These are phyloP conservation scores for Choristoneura fumiferana DNA, from an alignment of 1,140 invertebrate genomes.

Conservation along the genomic window DNA sequence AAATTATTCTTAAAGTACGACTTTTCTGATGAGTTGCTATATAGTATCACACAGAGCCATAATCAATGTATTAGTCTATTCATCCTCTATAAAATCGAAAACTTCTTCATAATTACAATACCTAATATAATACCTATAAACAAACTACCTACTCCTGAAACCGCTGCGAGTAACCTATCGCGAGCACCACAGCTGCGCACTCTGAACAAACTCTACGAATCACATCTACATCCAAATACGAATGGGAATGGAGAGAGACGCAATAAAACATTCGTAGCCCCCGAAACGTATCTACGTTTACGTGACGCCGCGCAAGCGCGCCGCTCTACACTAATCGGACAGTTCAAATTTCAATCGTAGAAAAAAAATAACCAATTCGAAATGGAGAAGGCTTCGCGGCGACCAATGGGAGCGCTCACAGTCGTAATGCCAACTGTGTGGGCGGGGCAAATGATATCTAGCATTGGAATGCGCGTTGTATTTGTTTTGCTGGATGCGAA, in stretches of 20 bases:
- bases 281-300: slow-evolving; percentile 70
- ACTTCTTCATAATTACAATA: background rate
- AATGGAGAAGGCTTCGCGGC: slow-evolving; percentile 72
- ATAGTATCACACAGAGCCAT: too few species aligned
- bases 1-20: too few species aligned
- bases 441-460: slow-evolving; percentile 77
- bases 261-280: slow-evolving; percentile 73
- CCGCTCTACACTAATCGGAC: slow-evolving; percentile 64
- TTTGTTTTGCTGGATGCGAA: slow-evolving; percentile 75
- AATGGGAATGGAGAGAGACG: slow-evolving; percentile 66
- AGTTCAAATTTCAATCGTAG: slow-evolving; percentile 77
- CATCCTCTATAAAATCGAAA: background rate
- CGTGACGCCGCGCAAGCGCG: slow-evolving; percentile 71
- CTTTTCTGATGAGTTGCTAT: too few species aligned
- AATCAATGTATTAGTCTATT: too few species aligned
- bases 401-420: slow-evolving; percentile 72
- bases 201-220: slow-evolving; percentile 50
- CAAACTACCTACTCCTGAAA: background rate
- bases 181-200: slow-evolving; percentile 53
- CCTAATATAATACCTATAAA: background rate
- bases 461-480: slow-evolving; percentile 77
- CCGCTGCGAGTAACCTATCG: background rate
- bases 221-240: slow-evolving; percentile 65
- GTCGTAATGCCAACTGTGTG: slow-evolving; percentile 76
- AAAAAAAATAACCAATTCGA: slow-evolving; percentile 77